Evolutionary conservation across 2,888 invertebrate genomes (phyloP), one percentile per base, ranked within the genome.

Genomic region (Sisyra terminalis): DNA sequence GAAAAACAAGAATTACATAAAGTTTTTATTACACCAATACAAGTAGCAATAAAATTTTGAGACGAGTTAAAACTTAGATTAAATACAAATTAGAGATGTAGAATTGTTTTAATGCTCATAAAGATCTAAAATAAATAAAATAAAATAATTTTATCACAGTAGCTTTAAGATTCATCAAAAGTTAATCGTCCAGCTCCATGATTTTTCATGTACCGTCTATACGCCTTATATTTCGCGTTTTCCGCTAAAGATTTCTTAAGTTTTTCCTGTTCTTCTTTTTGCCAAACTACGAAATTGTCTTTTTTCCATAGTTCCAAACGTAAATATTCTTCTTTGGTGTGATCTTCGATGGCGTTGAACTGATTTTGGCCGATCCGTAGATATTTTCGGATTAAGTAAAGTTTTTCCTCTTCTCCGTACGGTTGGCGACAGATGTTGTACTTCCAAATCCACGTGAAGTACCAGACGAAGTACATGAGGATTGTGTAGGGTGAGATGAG

Each of bases 171-270:
- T 57, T 87, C 86, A 53, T 85, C 88, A 60, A 93, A 93, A n/a
- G 85, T 86, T 70, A 93, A 85, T 55, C 90, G 73, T 1, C 87
- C 83, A 1, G 85, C 77, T 3, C 89, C 90, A 57, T 89, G 88
- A 53, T 83, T 85, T 61, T 88, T 90, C 66, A 93, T 78, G 59
- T 87, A 92, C 45, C 93, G 69, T 46, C 92, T 70, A 56, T 90
- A 90, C 47, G 85, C 80, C 62, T 90, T 92, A 58, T 89, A 87
- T 55, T 79, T 75, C 42, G 82, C 80, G 63, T 79, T 90, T 53
- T 89, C 85, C 0, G 90, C 87, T 55, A 90, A 59, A 51, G 85
- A 79, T 49, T 79, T 79, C 55, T 87, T 88, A 55, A 79, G 73
- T 57, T 87, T 83, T 52, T 86, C 87, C 51, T 92, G 90, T 57